Evolutionary conservation across 2,888 invertebrate species (phyloP), one percentile per base, ranked within the genome.

Genomic region (Hedya salicella): DNA sequence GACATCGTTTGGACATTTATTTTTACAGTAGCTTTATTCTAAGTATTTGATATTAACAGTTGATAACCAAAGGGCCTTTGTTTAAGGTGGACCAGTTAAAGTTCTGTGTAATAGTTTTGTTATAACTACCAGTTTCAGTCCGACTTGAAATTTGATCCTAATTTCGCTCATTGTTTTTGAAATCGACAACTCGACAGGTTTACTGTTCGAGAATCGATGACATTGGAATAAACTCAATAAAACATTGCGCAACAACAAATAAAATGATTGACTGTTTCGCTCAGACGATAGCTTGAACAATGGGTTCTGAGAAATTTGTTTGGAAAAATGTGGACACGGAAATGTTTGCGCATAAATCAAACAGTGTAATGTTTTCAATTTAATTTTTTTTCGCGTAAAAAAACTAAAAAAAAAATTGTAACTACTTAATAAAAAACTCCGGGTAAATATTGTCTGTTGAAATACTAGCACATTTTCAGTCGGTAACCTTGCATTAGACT

Each of bases 11-110:
- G 36, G 16, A 46, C n/a, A 17, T 60, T 46, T 60, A 52, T 73
- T 69, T 71, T 65, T 71, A 69, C 83, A 86, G 86, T 70, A 72
- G 70, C 71, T 74, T 78, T 75, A 73, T 74, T 78, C 80, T 81
- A 80, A 79, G 81, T n/a, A 83, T 86, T 87, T 86, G 83, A 85
- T 85, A 25, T 80, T 82, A 82, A 72, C 76, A 75, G 77, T 81
- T 83, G 83, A 86, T 84, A 83, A 85, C 80, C 83, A 79, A 81
- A 83, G 83, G 79, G 76, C 81, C 75, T 86, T 88, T 89, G 88
- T 88, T 88, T 83, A 78, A 76, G 81, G 79, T 79, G 78, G 73
- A 78, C 75, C 62, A 40, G 68, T 52, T 81, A 78, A 83, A 83
- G 82, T 79, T 79, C 77, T 80, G 78, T 79, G 79, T 79, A 81